phyloP scores from a whole-genome alignment of 35 echinoderm and acorn worm genomes.

The Nesometra sesokonis region DNA sequence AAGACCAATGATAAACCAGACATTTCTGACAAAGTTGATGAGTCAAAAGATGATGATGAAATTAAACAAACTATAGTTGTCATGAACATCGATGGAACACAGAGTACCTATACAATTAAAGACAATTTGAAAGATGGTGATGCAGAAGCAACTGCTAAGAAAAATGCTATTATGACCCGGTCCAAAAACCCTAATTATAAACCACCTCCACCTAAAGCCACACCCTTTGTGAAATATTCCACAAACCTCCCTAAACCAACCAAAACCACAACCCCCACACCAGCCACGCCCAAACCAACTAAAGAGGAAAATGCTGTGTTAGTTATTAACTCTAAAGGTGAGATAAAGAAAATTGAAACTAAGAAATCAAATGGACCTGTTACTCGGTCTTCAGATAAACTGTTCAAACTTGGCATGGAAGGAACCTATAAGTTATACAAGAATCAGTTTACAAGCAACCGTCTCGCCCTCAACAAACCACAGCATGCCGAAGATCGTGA shows the following conservation, averaged over 20 bases:
- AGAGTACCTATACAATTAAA: constrained; percentile 1
- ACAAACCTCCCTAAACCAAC: constrained; percentile 46
- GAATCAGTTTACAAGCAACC: constrained; percentile 68
- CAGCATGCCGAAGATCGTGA: constrained; percentile 93
- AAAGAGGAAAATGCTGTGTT: constrained; percentile 43
- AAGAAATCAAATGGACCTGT: neutral
- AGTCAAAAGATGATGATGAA: neutral
- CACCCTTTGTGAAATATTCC: constrained; percentile 89
- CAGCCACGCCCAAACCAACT: neutral
- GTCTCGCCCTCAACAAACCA: constrained; percentile 84
- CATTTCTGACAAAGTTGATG: neutral
- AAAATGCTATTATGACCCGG: constrained; percentile 66
- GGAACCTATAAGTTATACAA: constrained; percentile 91
- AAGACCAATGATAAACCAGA: no score
- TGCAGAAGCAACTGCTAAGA: neutral
- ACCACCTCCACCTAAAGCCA: constrained; percentile 85
- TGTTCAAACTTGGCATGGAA: constrained; percentile 91
- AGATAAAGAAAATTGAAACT: constrained; percentile 59
- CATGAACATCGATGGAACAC: constrained; percentile 4
- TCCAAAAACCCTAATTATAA: constrained; percentile 98
- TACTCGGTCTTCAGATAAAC: constrained; percentile 4
- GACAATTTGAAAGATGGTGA: neutral
- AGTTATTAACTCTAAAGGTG: constrained; percentile 87
- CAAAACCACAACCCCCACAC: neutral
- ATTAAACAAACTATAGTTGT: neutral